These are phyloP conservation scores for Pterocles burchelli DNA, from an alignment of 2,113 vertebrate genomes.

Conservation along the genomic window DNA sequence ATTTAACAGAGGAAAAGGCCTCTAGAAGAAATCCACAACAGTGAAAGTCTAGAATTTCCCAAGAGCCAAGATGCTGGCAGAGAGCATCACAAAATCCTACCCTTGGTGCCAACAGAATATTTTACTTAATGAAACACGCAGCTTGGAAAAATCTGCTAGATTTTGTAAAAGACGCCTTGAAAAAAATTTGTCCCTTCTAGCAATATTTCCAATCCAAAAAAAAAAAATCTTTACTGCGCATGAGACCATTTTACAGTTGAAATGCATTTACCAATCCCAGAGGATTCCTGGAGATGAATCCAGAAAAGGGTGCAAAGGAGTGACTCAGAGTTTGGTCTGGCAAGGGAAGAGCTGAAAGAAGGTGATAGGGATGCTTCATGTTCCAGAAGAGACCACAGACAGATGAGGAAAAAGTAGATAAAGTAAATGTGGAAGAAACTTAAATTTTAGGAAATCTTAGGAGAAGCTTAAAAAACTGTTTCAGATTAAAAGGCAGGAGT, in stretches of 20 bases:
- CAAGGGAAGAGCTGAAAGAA: background rate
- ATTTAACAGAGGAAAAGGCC: background rate
- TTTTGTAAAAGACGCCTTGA: constrained; percentile 24
- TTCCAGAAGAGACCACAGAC: background rate
- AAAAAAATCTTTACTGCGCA: background rate
- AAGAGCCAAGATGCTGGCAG: background rate
- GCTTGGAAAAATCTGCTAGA: constrained; percentile 39
- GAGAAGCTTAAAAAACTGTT: background rate
- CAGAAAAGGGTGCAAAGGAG: constrained; percentile 5
- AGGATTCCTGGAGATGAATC: background rate
- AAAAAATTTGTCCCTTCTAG: background rate
- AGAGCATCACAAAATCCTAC: background rate
- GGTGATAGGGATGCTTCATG: background rate
- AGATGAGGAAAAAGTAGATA: background rate
- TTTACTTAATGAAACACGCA: constrained; percentile 50
- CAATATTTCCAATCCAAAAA: constrained; percentile 1
- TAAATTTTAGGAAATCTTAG: background rate
- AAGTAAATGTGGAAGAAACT: background rate
- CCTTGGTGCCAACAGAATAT: constrained; percentile 34
- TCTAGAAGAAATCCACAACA: background rate
- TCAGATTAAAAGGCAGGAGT: background rate
- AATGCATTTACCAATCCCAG: background rate
- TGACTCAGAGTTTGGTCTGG: constrained; percentile 2
- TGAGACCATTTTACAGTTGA: background rate
- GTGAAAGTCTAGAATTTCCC: constrained; percentile 12